These are phyloP conservation scores for Lacerta agilis DNA, from an alignment of 2,797 vertebrate genomes.

Conservation along the genomic window DNA sequence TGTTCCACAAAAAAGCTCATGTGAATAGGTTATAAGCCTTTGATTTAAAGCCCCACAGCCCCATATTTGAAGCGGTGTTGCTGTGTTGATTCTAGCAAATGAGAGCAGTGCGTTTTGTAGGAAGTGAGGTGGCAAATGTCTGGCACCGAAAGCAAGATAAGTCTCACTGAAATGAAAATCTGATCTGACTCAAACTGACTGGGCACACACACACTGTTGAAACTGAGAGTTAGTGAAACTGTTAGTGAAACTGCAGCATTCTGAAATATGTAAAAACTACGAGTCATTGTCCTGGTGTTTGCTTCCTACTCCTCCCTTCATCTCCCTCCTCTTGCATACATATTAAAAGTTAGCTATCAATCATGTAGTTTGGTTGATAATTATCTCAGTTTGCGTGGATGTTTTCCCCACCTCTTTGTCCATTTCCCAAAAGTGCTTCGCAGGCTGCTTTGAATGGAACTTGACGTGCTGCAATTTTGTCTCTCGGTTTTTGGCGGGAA, in stretches of 20 bases:
- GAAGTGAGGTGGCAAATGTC: not conserved
- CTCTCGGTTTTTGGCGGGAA: not conserved
- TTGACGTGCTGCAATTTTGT: not conserved
- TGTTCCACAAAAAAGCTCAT: not conserved
- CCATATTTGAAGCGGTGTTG: not conserved
- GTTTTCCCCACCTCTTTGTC: not conserved
- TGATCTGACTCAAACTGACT: no score
- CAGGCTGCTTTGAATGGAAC: not conserved
- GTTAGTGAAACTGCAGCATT: not conserved
- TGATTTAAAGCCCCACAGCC: not conserved
- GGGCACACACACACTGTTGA: not conserved
- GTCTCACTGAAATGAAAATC: not conserved
- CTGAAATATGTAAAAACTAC: not conserved
- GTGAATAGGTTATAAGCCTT: not conserved
- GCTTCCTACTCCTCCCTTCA: not conserved
- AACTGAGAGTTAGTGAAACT: not conserved
- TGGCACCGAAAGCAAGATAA: not conserved
- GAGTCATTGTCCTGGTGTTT: not conserved
- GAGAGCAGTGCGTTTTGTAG: not conserved
- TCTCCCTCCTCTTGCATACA: not conserved
- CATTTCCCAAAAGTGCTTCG: not conserved
- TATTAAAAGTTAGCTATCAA: not conserved
- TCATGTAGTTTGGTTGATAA: not conserved
- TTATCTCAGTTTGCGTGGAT: not conserved
- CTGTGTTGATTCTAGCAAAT: not conserved